A percentile compares a stretch with the other conserved stretches of the same genome.
Evolutionary conservation across 2,888 invertebrate genomes (phyloP).

Genomic region (Heliothis peltigera): DNA sequence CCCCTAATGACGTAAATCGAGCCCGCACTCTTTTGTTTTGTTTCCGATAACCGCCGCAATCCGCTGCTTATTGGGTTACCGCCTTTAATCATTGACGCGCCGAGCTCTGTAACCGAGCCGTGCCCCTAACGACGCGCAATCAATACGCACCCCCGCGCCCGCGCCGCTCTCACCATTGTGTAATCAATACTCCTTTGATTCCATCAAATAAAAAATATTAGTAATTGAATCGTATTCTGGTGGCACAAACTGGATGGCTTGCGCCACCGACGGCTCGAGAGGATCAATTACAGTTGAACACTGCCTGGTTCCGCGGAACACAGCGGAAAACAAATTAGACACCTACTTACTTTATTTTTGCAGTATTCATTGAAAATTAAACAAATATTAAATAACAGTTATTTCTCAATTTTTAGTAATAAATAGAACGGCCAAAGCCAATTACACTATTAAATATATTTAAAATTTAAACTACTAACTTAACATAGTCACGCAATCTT

Average conservation of each 20-base stretch:
- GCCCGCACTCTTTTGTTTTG: slow-evolving; percentile 82
- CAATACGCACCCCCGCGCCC: slow-evolving; percentile 65
- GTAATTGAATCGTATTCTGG: slow-evolving; percentile 74
- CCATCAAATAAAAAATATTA: slow-evolving; percentile 74
- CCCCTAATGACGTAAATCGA: slow-evolving; percentile 86
- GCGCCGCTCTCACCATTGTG: slow-evolving; percentile 65
- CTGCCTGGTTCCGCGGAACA: neutral
- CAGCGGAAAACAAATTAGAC: no score
- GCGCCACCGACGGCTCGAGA: slow-evolving; percentile 41
- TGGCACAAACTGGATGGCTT: slow-evolving; percentile 49
- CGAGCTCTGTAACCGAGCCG: slow-evolving; percentile 69
- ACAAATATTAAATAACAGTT: no score
- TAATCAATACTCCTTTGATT: slow-evolving; percentile 86
- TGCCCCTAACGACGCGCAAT: slow-evolving; percentile 76
- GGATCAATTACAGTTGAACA: slow-evolving; percentile 24
- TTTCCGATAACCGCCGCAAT: slow-evolving; percentile 76
- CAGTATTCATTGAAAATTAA: no score
- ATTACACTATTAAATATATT: no score
- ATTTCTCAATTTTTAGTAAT: no score
- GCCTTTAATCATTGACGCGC: slow-evolving; percentile 84
- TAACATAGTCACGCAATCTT: no score
- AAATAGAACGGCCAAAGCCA: no score
- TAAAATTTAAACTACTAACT: no score
- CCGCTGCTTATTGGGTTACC: slow-evolving; percentile 85
- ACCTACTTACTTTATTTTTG: no score